phyloP scores from a whole-genome alignment of 30 jellyfish, hydroid and myxozoan genomes.

The Hydra vulgaris region DNA sequence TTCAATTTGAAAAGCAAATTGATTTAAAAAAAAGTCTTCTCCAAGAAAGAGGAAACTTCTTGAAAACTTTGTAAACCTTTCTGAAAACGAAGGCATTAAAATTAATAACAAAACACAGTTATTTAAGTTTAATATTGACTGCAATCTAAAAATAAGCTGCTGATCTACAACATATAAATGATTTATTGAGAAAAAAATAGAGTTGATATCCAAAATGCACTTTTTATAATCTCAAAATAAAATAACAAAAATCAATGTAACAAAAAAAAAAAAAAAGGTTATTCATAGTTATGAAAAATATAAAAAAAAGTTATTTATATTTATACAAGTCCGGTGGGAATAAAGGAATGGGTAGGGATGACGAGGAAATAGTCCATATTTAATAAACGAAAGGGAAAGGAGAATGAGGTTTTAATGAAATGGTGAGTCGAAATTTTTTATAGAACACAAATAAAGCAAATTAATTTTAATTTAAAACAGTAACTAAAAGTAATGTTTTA shows the following conservation, averaged over 20 bases:
- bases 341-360: too few relatives aligned
- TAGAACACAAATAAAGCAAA: too few relatives aligned
- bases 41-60: not conserved
- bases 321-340: too few relatives aligned
- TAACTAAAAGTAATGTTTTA: too few relatives aligned
- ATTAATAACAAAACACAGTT: not conserved
- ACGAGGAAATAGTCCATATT: too few relatives aligned
- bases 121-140: not conserved
- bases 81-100: not conserved
- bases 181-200: not conserved
- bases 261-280: not conserved
- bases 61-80: not conserved
- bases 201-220: not conserved
- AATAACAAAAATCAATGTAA: too few relatives aligned
- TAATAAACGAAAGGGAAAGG: too few relatives aligned
- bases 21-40: not conserved
- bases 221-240: not conserved
- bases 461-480: too few relatives aligned
- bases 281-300: not conserved
- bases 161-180: not conserved
- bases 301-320: too few relatives aligned
- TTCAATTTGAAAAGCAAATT: not conserved
- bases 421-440: too few relatives aligned
- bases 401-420: too few relatives aligned
- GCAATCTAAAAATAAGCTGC: too few relatives aligned